Conservation (phyloP, 2,113 vertebrate genomes). For the Hucho hucho region DNA sequence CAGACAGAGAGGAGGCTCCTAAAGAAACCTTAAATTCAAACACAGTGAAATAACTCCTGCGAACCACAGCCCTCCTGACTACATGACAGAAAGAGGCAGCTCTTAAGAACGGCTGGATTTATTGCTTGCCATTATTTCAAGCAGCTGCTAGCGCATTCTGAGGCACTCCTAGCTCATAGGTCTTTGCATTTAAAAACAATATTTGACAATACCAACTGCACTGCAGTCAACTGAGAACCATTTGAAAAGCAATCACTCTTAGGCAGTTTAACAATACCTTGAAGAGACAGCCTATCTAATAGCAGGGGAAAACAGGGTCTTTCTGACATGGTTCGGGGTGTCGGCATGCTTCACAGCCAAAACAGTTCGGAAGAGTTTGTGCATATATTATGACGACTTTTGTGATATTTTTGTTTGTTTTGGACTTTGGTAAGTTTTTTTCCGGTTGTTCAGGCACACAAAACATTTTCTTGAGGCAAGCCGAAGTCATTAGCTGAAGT, state of each 20-base stretch:
- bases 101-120: slow-evolving; percentile 36
- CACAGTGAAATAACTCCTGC: background rate
- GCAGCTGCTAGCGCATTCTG: slow-evolving; percentile 35
- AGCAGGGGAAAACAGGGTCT: background rate
- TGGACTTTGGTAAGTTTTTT: too few species aligned
- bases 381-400: too few species aligned
- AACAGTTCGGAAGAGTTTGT: too few species aligned
- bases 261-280: background rate
- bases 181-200: slow-evolving; percentile 57
- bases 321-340: background rate
- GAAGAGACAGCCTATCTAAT: slow-evolving; percentile 1
- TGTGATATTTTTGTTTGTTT: too few species aligned
- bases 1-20: background rate
- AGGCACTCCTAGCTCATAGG: slow-evolving; percentile 21
- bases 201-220: slow-evolving; percentile 29
- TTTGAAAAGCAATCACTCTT: slow-evolving; percentile 9
- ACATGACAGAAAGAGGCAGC: slow-evolving; percentile 20
- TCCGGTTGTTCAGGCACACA: too few species aligned
- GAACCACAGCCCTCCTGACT: background rate
- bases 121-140: slow-evolving; percentile 38
- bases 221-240: slow-evolving; percentile 4
- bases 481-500: too few species aligned
- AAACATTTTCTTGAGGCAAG: too few species aligned
- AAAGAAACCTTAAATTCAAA: slow-evolving; percentile 15
- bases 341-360: too few species aligned